Conservation (phyloP, 30 jellyfish, hydroid and myxozoan species). For the Nemopilema nomurai region DNA sequence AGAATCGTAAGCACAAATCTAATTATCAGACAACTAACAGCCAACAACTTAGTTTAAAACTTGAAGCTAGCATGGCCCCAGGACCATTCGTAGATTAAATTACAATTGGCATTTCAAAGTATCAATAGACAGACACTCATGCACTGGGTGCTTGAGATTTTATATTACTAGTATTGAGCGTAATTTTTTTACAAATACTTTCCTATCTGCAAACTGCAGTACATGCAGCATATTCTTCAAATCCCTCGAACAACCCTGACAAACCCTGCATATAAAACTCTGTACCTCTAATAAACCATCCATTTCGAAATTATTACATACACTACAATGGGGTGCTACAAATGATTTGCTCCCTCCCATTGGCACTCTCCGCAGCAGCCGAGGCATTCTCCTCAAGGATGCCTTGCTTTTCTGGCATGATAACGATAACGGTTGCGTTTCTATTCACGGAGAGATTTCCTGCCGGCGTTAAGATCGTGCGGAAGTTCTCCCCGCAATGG, state of each 20-base stretch:
- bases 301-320: not conserved
- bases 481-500: conserved; percentile 25
- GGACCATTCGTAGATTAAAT: no score
- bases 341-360: not conserved
- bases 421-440: conserved; percentile 56
- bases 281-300: not conserved
- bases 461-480: conserved; percentile 51
- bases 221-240: no score
- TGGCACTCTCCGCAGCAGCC: conserved; percentile 2
- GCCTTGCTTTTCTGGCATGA: conserved; percentile 43
- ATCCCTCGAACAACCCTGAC: no score
- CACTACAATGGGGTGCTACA: conserved; percentile 13
- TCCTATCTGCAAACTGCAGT: not conserved
- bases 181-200: not conserved
- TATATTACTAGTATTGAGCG: not conserved
- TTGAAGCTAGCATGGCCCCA: not conserved
- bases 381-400: not conserved
- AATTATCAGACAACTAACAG: not conserved
- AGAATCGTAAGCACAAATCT: no score
- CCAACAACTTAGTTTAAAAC: not conserved
- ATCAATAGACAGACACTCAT: not conserved
- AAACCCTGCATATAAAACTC: not conserved
- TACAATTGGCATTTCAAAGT: not conserved
- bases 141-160: not conserved
- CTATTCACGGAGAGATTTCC: conserved; percentile 42